Evolutionary conservation across 2,888 invertebrate species (phyloP).

Genomic region (Helleia helle): DNA sequence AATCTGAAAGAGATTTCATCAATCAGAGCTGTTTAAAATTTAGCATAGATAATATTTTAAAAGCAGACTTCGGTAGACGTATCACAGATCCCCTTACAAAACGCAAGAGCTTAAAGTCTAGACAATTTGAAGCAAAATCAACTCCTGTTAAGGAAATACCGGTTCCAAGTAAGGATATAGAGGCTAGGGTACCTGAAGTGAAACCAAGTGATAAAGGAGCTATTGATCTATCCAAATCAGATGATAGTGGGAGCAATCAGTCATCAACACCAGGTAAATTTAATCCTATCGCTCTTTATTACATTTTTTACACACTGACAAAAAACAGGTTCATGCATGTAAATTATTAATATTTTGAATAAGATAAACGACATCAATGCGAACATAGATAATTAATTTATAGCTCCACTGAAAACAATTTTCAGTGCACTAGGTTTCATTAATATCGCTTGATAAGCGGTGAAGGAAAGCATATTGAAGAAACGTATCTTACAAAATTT

Average conservation of each 20-base stretch:
- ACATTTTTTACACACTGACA: neutral
- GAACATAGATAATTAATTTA: no score
- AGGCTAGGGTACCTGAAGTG: conserved; percentile 54
- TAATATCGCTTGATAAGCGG: no score
- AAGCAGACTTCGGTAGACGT: conserved; percentile 86
- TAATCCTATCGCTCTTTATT: neutral
- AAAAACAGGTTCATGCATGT: no score
- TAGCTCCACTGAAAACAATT: no score
- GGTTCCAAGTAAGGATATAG: conserved; percentile 37
- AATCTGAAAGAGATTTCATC: conserved; percentile 52
- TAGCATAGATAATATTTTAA: conserved; percentile 89
- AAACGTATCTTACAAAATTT: no score
- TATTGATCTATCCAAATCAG: conserved; percentile 59
- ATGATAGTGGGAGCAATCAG: conserved; percentile 57
- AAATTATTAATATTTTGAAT: no score
- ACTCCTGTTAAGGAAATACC: conserved; percentile 43
- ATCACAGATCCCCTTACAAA: conserved; percentile 80
- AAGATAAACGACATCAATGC: no score
- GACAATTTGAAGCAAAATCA: conserved; percentile 41
- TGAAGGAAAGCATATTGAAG: no score
- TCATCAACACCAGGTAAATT: conserved; percentile 63
- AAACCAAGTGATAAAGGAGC: conserved; percentile 55
- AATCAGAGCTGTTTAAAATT: conserved; percentile 80
- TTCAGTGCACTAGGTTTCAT: no score
- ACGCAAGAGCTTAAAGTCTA: conserved; percentile 58